Conservation (phyloP, 2,888 invertebrate species). For the Polylopha cassiicola region DNA sequence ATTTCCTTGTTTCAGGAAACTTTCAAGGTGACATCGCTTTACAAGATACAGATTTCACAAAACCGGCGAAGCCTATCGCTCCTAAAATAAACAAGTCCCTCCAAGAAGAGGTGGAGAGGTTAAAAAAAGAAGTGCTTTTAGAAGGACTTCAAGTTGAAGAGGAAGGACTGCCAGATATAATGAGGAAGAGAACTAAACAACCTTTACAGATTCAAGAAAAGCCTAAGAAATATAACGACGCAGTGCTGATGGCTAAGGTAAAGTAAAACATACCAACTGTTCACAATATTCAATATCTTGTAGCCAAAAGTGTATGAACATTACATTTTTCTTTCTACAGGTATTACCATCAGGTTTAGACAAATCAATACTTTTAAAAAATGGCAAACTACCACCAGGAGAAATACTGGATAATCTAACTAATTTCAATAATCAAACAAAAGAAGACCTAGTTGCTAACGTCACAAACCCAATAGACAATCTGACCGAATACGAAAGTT, state of each 20-base stretch:
- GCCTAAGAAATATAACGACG: conserved; percentile 71
- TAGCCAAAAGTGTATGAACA: no score
- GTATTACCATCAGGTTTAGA: conserved; percentile 61
- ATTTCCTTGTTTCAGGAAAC: conserved; percentile 78
- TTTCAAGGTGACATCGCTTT: conserved; percentile 92
- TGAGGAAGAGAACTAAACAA: conserved; percentile 83
- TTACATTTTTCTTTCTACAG: conserved; percentile 35
- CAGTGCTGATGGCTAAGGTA: conserved; percentile 63
- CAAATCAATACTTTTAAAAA: conserved; percentile 61
- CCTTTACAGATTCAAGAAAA: conserved; percentile 68
- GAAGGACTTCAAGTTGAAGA: conserved; percentile 91
- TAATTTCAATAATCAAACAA: conserved; percentile 40
- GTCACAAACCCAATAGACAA: conserved; percentile 56
- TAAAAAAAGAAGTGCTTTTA: conserved; percentile 87
- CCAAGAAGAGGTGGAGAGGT: conserved; percentile 87
- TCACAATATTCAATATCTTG: no score
- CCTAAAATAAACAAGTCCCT: conserved; percentile 80
- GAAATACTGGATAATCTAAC: conserved; percentile 49
- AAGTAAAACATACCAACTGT: conserved; percentile 16
- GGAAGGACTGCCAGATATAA: conserved; percentile 86
- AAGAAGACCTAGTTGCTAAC: conserved; percentile 42
- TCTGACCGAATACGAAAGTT: conserved; percentile 65
- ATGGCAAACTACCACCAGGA: conserved; percentile 59
- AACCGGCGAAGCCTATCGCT: conserved; percentile 49
- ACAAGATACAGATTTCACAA: conserved; percentile 74